phyloP scores from a whole-genome alignment of 2,113 vertebrate species.

The Burhinus bistriatus region DNA sequence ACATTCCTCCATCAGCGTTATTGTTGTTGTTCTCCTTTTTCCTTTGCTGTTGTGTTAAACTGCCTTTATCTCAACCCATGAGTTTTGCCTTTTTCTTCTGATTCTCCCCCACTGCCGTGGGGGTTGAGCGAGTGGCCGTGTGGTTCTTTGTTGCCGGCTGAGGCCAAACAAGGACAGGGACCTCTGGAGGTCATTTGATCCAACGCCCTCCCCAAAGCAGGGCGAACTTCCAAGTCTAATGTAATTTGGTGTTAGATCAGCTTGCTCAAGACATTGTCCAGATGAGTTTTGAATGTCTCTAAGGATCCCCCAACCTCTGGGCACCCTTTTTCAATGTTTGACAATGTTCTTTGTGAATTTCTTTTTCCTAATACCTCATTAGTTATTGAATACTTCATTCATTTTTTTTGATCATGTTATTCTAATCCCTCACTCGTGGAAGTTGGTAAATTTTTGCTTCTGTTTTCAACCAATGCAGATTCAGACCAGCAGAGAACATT shows the following conservation, averaged over 20 bases:
- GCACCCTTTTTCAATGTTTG: not conserved
- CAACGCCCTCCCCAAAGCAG: not conserved
- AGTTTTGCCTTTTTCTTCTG: too few species aligned
- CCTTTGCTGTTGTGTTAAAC: too few species aligned
- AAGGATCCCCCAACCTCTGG: not conserved
- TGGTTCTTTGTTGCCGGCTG: too few species aligned
- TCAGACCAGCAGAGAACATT: not conserved
- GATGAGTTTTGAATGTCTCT: not conserved
- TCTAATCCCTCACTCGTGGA: not conserved
- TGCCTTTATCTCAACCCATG: too few species aligned
- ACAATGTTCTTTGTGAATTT: not conserved
- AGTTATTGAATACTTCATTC: not conserved
- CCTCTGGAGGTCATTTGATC: not conserved
- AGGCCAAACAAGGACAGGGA: too few species aligned
- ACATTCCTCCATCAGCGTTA: too few species aligned
- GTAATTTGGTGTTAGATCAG: not conserved
- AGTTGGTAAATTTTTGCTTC: not conserved
- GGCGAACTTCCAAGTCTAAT: not conserved
- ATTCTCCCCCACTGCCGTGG: too few species aligned
- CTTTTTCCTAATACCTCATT: not conserved
- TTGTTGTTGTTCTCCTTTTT: too few species aligned
- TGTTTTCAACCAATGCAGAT: not conserved
- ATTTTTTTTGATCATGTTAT: not conserved
- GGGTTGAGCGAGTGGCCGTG: too few species aligned
- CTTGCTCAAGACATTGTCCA: not conserved